Evolutionary conservation across 2,888 invertebrate species (phyloP).

Genomic region (Stramonita haemastoma): DNA sequence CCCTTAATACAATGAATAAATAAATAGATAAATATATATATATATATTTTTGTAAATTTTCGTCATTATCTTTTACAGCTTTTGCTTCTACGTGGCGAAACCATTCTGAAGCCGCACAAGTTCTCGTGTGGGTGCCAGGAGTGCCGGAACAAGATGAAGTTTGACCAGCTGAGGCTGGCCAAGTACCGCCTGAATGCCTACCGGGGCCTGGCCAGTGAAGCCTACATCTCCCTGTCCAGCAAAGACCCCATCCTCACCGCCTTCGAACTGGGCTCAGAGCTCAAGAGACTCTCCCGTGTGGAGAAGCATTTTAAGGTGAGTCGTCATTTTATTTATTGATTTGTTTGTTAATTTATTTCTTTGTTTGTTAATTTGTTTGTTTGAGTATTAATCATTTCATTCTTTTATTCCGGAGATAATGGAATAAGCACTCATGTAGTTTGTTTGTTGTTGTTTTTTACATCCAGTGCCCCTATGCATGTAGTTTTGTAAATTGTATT

Average conservation of each 20-base stretch:
- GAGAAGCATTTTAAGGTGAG: slow-evolving; percentile 76
- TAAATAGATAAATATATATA: too few species aligned
- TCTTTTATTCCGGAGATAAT: too few species aligned
- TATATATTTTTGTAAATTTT: too few species aligned
- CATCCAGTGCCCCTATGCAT: too few species aligned
- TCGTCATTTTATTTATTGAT: not conserved
- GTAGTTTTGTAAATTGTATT: too few species aligned
- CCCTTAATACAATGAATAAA: too few species aligned
- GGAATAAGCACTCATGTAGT: too few species aligned
- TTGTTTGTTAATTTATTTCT: not conserved
- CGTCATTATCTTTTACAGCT: not conserved
- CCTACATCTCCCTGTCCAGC: slow-evolving; percentile 74
- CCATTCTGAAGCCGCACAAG: slow-evolving; percentile 74
- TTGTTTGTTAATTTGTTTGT: not conserved
- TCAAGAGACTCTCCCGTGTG: slow-evolving; percentile 66
- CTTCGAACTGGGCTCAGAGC: slow-evolving; percentile 71
- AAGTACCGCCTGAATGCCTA: slow-evolving; percentile 75
- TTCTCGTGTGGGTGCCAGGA: slow-evolving; percentile 70
- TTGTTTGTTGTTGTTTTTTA: too few species aligned
- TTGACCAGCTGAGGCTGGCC: slow-evolving; percentile 75
- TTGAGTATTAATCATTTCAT: not conserved
- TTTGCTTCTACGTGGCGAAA: slow-evolving; percentile 68
- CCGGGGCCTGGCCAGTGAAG: slow-evolving; percentile 73
- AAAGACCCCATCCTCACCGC: slow-evolving; percentile 76
- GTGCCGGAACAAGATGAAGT: slow-evolving; percentile 58